Evolutionary conservation across 2,113 vertebrate species (phyloP).

Genomic region (Aegotheles bennettii): DNA sequence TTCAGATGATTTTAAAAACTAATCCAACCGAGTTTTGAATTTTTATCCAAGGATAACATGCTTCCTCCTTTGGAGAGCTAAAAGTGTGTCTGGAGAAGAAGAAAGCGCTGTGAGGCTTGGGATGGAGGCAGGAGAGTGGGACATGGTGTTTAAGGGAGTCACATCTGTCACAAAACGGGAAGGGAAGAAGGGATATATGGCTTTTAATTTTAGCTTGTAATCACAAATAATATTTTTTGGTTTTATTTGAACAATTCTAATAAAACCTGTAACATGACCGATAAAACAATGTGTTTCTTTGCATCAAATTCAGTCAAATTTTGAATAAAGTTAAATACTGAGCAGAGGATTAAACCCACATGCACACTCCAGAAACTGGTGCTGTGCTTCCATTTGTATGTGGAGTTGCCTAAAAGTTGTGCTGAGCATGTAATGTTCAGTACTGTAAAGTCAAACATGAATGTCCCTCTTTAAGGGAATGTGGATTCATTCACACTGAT

Average conservation of each 20-base stretch:
- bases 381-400: background rate
- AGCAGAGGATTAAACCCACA: background rate
- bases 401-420: background rate
- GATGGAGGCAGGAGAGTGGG: background rate
- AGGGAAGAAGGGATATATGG: background rate
- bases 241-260: background rate
- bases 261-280: background rate
- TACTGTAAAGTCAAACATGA: background rate
- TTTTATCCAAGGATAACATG: background rate
- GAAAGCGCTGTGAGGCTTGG: accelerated
- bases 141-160: background rate
- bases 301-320: background rate
- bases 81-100: background rate
- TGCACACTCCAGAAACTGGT: accelerated
- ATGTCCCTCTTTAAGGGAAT: background rate
- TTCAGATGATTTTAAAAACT: accelerated
- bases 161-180: background rate
- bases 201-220: background rate
- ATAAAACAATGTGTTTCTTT: background rate
- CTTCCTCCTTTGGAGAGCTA: background rate
- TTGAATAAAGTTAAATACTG: background rate
- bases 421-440: accelerated
- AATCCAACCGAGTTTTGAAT: background rate
- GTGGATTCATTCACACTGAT: background rate
- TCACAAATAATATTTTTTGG: background rate